Evolutionary conservation across 1,140 invertebrate species (phyloP).

Genomic region (Drosophila tsacasi): DNA sequence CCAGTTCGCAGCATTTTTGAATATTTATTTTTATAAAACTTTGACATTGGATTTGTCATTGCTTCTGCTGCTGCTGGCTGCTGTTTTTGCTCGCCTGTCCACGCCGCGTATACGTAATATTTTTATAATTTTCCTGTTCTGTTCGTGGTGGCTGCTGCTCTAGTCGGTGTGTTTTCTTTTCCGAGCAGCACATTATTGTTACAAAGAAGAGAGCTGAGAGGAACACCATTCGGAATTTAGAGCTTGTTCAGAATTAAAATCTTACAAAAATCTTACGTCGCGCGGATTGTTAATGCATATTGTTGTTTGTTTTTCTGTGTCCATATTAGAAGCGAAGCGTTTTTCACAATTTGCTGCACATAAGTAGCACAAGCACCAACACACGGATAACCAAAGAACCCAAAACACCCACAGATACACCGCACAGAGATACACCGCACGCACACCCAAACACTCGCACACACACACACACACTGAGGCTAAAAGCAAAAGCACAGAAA

Average conservation of each 20-base stretch:
- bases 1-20: slow-evolving; percentile 49
- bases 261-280: slow-evolving; percentile 18
- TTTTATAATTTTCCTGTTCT: slow-evolving; percentile 45
- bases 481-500: slow-evolving; percentile 57
- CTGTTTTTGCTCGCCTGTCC: slow-evolving; percentile 51
- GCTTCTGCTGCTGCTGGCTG: slow-evolving; percentile 45
- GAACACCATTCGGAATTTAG: background rate
- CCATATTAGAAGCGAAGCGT: slow-evolving; percentile 63
- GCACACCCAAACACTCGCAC: slow-evolving; percentile 31
- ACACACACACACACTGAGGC: slow-evolving; percentile 33
- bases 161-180: slow-evolving; percentile 9
- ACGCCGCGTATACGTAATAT: slow-evolving; percentile 77
- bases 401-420: slow-evolving; percentile 21
- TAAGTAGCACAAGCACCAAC: slow-evolving; percentile 54
- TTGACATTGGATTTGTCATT: slow-evolving; percentile 85
- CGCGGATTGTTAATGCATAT: slow-evolving; percentile 2
- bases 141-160: slow-evolving; percentile 10
- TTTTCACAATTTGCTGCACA: slow-evolving; percentile 66
- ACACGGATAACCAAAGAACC: slow-evolving; percentile 43
- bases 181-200: slow-evolving; percentile 19
- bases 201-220: slow-evolving; percentile 23
- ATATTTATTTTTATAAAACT: slow-evolving; percentile 84
- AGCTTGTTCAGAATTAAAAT: slow-evolving; percentile 20
- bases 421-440: slow-evolving; percentile 20
- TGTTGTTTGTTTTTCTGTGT: slow-evolving; percentile 57